Percentiles rank a stretch among this genome's conserved stretches.
Conservation (phyloP, 2,888 invertebrate species). For the Crossocerus cetratus region DNA sequence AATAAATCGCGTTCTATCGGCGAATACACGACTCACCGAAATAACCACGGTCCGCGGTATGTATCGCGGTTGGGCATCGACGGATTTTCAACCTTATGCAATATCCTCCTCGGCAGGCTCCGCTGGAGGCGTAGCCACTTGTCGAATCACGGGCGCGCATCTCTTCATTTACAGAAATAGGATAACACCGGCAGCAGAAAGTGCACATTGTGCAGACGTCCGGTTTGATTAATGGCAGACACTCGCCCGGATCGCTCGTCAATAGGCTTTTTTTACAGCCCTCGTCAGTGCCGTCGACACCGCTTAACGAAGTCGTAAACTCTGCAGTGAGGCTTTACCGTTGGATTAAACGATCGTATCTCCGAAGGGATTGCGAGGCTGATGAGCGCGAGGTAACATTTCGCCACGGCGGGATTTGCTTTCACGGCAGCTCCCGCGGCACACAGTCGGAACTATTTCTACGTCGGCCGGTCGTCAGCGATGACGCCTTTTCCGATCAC, state of each 20-base stretch:
- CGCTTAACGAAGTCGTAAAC: no score
- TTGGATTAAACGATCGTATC: background rate
- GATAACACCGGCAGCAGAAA: slow-evolving; percentile 1
- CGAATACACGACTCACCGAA: slow-evolving; percentile 2
- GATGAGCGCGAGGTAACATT: background rate
- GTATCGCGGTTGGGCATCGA: slow-evolving; percentile 11
- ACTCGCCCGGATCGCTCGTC: background rate
- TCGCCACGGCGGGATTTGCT: slow-evolving; percentile 21
- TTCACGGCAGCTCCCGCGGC: slow-evolving; percentile 13
- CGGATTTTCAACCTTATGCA: slow-evolving; percentile 35
- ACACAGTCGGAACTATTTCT: slow-evolving; percentile 6
- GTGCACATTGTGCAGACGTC: background rate
- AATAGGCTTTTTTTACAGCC: slow-evolving; percentile 12
- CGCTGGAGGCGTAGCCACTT: background rate
- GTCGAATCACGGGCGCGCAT: background rate
- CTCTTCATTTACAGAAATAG: background rate
- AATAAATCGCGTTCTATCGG: slow-evolving; percentile 2
- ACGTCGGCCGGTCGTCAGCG: background rate
- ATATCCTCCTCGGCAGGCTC: slow-evolving; percentile 10
- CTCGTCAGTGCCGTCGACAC: background rate
- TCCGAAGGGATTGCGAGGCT: background rate
- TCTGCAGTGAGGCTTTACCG: background rate
- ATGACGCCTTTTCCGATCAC: slow-evolving; percentile 16
- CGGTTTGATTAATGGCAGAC: background rate
- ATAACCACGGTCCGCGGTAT: background rate